Evolutionary conservation across 2,888 invertebrate genomes (phyloP), one percentile per base, ranked within the genome.

Genomic region (Ichneumon xanthorius): DNA sequence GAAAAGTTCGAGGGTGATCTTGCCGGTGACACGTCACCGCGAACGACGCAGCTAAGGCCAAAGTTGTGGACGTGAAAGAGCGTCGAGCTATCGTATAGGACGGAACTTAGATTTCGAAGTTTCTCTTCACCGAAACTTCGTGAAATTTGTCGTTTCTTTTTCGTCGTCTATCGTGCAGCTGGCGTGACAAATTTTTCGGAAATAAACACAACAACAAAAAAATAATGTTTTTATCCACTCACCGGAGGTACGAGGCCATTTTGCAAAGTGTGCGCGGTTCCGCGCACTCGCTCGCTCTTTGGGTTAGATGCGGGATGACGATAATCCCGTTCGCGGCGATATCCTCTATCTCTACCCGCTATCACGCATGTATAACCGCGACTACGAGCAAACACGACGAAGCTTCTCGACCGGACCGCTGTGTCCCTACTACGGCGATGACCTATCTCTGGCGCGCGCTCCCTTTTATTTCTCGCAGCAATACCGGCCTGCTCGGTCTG

Each of bases 171-270:
- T 45, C 71, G n/a, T 1, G n/a, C 30, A 48, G n/a, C 48, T 61
- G 65, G 72, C 11, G 30, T 37, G 19, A n/a, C 6, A 45, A 45
- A 48, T 50, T 19, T 6, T n/a, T 16, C 3, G 19, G 9, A n/a
- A 30, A 40, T 4, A 16, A 33, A 11, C 48, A 22, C 48, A 22
- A n/a, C 30, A 30, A 14, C 16, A 19, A 50, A 55, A 14, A 40
- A 7, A 40, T 19, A 4, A 33, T 40, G 50, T 53, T 26, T 84
- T 80, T 79, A 88, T 75, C 79, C 71, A 89, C 91, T 91, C 84
- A 91, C 92, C 90, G 90, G 86, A 90, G 85, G 72, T 88, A 88
- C 85, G 92, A 87, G 88, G 91, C 91, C 92, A 91, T 91, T 89
- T 90, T 91, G 89, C 86, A 82, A 84, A 87, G 55, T 68, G 72